A percentile compares a stretch with the other conserved stretches of the same genome.
Conservation (phyloP, 2,888 invertebrate genomes). For the Leuctra nigra region DNA sequence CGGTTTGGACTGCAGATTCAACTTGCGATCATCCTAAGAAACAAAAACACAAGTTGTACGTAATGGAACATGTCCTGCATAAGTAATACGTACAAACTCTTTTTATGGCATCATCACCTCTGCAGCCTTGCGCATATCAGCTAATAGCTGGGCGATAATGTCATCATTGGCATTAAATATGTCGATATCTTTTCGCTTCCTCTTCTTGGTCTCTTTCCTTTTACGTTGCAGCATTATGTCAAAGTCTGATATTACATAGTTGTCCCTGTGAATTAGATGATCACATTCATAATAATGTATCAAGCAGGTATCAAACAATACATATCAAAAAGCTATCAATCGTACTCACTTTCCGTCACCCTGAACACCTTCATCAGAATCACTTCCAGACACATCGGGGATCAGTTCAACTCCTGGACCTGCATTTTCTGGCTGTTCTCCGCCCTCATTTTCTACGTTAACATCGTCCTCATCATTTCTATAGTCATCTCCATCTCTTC, state of each 20-base stretch:
- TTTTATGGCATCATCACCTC: conserved; percentile 56
- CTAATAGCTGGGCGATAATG: conserved; percentile 83
- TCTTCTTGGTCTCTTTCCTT: conserved; percentile 73
- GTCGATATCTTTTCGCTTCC: conserved; percentile 85
- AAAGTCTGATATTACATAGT: conserved; percentile 79
- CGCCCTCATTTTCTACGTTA: conserved; percentile 18
- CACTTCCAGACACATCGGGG: conserved; percentile 50
- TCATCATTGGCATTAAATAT: conserved; percentile 98
- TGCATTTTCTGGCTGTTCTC: conserved; percentile 16
- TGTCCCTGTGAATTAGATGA: conserved; percentile 35
- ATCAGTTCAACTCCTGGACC: conserved; percentile 35
- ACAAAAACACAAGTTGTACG: conserved; percentile 20
- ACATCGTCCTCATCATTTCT: conserved; percentile 32
- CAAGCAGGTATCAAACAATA: background rate
- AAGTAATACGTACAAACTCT: conserved; percentile 3
- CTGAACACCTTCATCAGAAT: conserved; percentile 51
- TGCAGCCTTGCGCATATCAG: conserved; percentile 87
- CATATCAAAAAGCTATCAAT: background rate
- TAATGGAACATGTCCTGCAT: background rate
- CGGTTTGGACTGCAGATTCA: conserved; percentile 76
- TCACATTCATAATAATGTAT: background rate
- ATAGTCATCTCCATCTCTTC: conserved; percentile 34
- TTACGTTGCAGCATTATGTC: conserved; percentile 85
- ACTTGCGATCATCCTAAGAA: conserved; percentile 72
- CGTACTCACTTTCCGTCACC: conserved; percentile 33